Percentiles rank a stretch among this genome's conserved stretches.
Evolutionary conservation across 2,113 vertebrate species (phyloP).

Genomic region (Salminus brasiliensis): DNA sequence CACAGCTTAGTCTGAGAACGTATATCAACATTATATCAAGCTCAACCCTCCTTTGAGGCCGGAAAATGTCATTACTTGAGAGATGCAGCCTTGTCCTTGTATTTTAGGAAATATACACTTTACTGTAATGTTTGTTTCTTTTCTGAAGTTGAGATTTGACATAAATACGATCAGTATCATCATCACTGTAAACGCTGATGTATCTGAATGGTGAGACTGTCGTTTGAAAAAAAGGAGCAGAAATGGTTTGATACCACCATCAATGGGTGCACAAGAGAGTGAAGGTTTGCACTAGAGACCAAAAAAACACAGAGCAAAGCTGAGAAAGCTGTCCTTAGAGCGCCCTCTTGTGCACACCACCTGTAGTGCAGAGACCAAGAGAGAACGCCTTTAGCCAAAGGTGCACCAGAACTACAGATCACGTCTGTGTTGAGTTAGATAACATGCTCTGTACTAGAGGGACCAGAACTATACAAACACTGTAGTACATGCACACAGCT

Average conservation of each 20-base stretch:
- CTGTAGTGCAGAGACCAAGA: conserved; percentile 2
- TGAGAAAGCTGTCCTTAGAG: neutral
- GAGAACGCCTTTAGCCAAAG: neutral
- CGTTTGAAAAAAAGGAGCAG: neutral
- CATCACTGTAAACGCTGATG: neutral
- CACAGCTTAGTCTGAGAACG: conserved; percentile 29
- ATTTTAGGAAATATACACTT: neutral
- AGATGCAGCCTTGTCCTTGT: conserved; percentile 23
- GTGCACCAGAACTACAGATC: neutral
- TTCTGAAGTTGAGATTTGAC: neutral
- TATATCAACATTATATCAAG: conserved; percentile 43
- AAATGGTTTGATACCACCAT: neutral
- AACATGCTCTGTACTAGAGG: neutral
- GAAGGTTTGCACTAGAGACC: neutral
- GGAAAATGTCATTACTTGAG: conserved; percentile 27
- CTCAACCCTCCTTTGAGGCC: conserved; percentile 10
- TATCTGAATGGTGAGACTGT: neutral
- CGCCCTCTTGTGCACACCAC: neutral
- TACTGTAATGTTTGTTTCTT: neutral
- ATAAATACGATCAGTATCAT: neutral
- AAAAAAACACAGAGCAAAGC: neutral
- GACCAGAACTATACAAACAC: conserved; percentile 22
- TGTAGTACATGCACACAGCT: neutral
- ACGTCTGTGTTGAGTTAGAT: neutral
- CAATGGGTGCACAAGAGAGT: neutral